Evolutionary conservation across 64 coral and sea anemone genomes (phyloP).

Genomic region (Acropora tenuis): DNA sequence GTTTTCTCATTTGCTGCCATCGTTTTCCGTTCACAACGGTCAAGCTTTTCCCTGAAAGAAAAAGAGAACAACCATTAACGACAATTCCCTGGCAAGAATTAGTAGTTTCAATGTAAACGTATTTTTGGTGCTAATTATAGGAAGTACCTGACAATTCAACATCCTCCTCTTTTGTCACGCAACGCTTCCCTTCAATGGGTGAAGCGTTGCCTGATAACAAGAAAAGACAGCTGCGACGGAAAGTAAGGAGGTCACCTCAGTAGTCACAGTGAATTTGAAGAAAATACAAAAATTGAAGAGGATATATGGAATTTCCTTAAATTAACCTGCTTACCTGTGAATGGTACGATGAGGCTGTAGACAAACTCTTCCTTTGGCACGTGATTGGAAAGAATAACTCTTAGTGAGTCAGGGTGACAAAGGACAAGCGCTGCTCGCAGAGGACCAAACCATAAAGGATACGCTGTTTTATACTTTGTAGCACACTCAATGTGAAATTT

Average conservation of each 20-base stretch:
- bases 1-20: slow-evolving; percentile 73
- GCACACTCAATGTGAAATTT: slow-evolving; percentile 77
- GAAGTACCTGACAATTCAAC: too few relatives aligned
- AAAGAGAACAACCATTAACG: too few relatives aligned
- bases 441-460: slow-evolving; percentile 75
- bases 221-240: too few relatives aligned
- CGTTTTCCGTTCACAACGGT: slow-evolving; percentile 63
- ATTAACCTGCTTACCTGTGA: slow-evolving; percentile 58
- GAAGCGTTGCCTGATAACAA: too few relatives aligned
- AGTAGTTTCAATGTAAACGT: too few relatives aligned
- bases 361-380: slow-evolving; percentile 79
- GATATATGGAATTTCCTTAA: neutral
- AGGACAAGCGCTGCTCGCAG: slow-evolving; percentile 69
- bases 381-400: slow-evolving; percentile 57
- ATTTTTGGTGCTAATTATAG: too few relatives aligned
- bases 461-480: slow-evolving; percentile 67
- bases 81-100: too few relatives aligned
- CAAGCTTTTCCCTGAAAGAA: slow-evolving; percentile 58
- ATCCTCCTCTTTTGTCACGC: too few relatives aligned
- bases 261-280: too few relatives aligned
- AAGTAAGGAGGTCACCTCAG: too few relatives aligned
- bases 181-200: too few relatives aligned
- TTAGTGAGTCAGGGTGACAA: slow-evolving; percentile 68
- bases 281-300: too few relatives aligned
- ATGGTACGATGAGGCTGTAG: slow-evolving; percentile 75